Evolutionary conservation across 1,140 invertebrate genomes (phyloP), one percentile per base, ranked within the genome.

Genomic region (Aphelenchoides avenae): DNA sequence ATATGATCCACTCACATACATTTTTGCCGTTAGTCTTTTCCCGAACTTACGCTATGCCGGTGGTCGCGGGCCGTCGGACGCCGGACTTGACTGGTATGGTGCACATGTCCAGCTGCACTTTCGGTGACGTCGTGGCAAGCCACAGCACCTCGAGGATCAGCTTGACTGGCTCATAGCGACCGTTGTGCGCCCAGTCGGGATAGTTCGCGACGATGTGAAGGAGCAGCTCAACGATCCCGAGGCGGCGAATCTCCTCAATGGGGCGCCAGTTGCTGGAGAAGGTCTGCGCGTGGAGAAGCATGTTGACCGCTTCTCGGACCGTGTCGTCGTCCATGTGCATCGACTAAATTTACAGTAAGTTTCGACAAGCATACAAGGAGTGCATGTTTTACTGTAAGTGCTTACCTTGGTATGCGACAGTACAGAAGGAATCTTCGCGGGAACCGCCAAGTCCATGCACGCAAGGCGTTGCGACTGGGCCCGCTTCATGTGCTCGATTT

Each of bases 401-500:
- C 4, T 5, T 34, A 54, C 55, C 42, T 57, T 60, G 11, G 57
- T 46, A 40, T 62, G 27, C 15, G 58, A 39, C 18, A 61, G 57
- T 15, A 31, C 36, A 40, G 26, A 37, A 18, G 57, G 57, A 22
- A 60, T 61, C 5, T 33, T 62, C 5, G 39, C 18, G 11, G 58
- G 42, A 33, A 47, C 27, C 13, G 5, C 37, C 9, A 13, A 51
- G 41, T 24, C 33, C 22, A 7, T 15, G 15, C 33, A n/a, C 33
- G 49, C 48, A 53, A 20, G 4, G 30, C 24, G 22, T 53, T 39
- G 29, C 34, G 64, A 24, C 22, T 68, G 58, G 7, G 68, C 47
- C 5, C 66, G 57, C 29, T 69, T 68, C 24, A 65, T 65, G 3
- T 55, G 33, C 39, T 65, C 63, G 30, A 70, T 70, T 70, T 64